These are phyloP conservation scores for Drosophila subquinaria DNA, from an alignment of 2,888 invertebrate species.

Conservation along the genomic window DNA sequence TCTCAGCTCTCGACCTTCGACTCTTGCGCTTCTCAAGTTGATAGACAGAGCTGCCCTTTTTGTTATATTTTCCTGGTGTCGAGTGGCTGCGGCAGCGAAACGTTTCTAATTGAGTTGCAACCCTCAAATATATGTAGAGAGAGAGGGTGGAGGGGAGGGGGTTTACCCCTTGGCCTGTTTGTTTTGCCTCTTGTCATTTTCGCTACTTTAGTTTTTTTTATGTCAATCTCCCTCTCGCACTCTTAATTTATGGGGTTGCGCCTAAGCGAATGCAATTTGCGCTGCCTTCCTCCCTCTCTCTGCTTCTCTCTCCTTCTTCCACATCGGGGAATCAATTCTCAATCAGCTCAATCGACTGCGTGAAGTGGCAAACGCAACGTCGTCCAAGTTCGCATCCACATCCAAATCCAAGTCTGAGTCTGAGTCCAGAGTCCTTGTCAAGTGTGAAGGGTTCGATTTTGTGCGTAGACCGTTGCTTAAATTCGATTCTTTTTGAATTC, in stretches of 20 bases:
- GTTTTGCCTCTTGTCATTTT: constrained; percentile 76
- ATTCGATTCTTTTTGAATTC: constrained; percentile 9
- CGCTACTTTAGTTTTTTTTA: constrained; percentile 51
- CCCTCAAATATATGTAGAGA: constrained; percentile 31
- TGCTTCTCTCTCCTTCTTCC: not conserved
- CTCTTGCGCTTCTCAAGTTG: constrained; percentile 14
- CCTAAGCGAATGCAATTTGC: constrained; percentile 77
- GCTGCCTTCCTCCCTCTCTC: constrained; percentile 13
- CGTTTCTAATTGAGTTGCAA: constrained; percentile 75
- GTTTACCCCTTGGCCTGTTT: constrained; percentile 55
- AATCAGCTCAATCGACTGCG: constrained; percentile 35
- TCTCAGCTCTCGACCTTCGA: constrained; percentile 12
- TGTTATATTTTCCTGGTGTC: constrained; percentile 9
- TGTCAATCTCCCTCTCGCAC: constrained; percentile 50
- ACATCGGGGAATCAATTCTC: not conserved
- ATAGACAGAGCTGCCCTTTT: constrained; percentile 21
- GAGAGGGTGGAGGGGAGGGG: not conserved
- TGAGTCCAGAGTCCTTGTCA: constrained; percentile 45
- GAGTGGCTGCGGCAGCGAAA: constrained; percentile 62
- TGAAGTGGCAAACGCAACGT: constrained; percentile 62
- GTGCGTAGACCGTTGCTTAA: constrained; percentile 60
- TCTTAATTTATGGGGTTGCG: constrained; percentile 79
- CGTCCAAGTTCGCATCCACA: constrained; percentile 23
- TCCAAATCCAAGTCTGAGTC: constrained; percentile 2
- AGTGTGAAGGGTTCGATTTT: constrained; percentile 64